Percentiles rank a stretch among this genome's conserved stretches.
Conservation (phyloP, 1,140 invertebrate genomes). For the Penaeus chinensis region DNA sequence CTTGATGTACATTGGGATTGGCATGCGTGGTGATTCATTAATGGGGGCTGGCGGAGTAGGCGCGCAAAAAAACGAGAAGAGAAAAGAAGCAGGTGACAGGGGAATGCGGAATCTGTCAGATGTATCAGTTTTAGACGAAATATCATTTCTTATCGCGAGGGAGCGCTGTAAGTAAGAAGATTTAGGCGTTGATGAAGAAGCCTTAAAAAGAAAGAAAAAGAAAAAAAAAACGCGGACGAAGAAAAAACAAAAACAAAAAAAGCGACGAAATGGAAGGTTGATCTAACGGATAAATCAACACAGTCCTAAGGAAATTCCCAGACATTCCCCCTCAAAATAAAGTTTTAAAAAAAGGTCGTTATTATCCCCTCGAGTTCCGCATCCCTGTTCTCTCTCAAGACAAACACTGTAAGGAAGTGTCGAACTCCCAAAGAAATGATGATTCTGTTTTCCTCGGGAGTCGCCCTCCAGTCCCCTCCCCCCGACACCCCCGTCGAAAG, state of each 20-base stretch:
- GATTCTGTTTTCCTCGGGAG: conserved; percentile 42
- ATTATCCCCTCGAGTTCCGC: conserved; percentile 36
- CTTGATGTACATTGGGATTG: conserved; percentile 33
- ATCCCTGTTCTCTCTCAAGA: conserved; percentile 3
- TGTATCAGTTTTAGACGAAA: too few relatives aligned
- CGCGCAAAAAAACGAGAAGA: neutral
- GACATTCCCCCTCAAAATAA: too few relatives aligned
- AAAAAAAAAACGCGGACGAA: neutral
- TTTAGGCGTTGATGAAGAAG: too few relatives aligned
- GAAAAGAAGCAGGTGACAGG: neutral
- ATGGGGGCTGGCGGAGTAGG: neutral
- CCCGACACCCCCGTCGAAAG: neutral
- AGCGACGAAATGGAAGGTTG: too few relatives aligned
- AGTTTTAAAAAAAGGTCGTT: conserved; percentile 6
- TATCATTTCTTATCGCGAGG: too few relatives aligned
- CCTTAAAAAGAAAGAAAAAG: neutral
- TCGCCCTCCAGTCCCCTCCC: too few relatives aligned
- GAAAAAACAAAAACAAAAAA: neutral
- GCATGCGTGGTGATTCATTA: conserved; percentile 41
- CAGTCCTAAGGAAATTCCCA: too few relatives aligned
- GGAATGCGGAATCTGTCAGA: neutral
- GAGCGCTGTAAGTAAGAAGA: too few relatives aligned
- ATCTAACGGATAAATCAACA: too few relatives aligned
- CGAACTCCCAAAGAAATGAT: conserved; percentile 42
- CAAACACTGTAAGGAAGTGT: conserved; percentile 38